phyloP scores from a whole-genome alignment of 1,140 invertebrate species.

The Drosophila punjabiensis region DNA sequence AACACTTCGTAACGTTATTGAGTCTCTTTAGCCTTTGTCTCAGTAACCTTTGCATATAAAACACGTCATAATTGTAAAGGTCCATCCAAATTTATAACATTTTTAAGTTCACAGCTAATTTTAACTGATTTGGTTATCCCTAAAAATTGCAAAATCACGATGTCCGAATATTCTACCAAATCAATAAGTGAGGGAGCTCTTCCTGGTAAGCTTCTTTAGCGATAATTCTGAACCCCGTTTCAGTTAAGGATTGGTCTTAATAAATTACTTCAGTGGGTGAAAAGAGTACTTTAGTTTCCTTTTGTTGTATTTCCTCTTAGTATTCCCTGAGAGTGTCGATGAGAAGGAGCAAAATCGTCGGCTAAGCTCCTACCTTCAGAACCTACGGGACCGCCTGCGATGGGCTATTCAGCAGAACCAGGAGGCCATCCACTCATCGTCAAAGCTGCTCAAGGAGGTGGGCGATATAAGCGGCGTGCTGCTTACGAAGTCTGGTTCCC shows the following conservation, averaged over 20 bases:
- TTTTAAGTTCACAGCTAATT: neutral
- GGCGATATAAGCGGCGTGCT: neutral
- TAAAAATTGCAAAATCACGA: slow-evolving; percentile 1
- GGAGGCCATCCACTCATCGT: neutral
- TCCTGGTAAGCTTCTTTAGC: slow-evolving; percentile 5
- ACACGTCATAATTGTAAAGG: neutral
- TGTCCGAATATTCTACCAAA: neutral
- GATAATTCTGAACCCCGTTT: neutral
- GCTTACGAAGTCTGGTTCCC: neutral
- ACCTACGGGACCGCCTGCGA: slow-evolving; percentile 2
- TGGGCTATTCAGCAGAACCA: neutral
- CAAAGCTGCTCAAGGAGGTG: slow-evolving; percentile 4
- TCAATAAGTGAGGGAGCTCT: neutral
- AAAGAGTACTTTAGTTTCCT: too few species aligned
- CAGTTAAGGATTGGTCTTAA: neutral
- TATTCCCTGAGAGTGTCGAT: neutral
- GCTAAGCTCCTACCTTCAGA: neutral
- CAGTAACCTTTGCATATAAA: neutral
- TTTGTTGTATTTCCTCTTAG: neutral
- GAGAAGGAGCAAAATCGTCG: slow-evolving; percentile 1
- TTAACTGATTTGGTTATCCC: neutral
- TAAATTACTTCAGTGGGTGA: too few species aligned
- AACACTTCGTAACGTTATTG: neutral
- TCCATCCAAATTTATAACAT: neutral
- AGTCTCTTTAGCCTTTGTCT: neutral